These are phyloP conservation scores for Ceratina japonica DNA, from an alignment of 1,140 invertebrate species.

Conservation along the genomic window DNA sequence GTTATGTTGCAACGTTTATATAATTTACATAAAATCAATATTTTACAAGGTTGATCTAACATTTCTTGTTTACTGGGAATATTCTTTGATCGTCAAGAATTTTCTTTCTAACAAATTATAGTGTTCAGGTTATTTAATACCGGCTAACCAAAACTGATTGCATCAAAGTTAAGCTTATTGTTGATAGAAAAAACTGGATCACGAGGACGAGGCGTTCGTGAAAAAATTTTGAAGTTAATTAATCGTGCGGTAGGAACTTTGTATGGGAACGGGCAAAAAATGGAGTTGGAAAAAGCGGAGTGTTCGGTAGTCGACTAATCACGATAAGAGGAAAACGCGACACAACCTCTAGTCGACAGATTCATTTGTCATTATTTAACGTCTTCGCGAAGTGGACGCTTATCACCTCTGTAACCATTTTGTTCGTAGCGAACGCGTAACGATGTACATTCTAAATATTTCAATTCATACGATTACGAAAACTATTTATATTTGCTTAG, in stretches of 20 bases:
- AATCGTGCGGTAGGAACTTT: neutral
- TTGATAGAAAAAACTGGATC: too few species aligned
- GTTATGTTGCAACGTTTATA: too few species aligned
- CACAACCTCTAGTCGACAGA: conserved; percentile 2
- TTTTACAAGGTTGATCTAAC: too few species aligned
- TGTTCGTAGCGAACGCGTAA: conserved; percentile 32
- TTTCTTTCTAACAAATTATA: too few species aligned
- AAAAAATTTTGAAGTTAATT: conserved; percentile 2
- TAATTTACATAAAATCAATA: too few species aligned
- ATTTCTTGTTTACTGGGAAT: too few species aligned
- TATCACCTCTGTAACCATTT: conserved; percentile 39
- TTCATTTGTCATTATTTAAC: conserved; percentile 8
- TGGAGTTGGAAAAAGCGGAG: neutral
- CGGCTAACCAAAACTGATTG: too few species aligned
- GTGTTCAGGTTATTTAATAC: too few species aligned
- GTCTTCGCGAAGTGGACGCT: neutral
- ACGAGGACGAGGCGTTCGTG: neutral
- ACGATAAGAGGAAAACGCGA: conserved; percentile 15
- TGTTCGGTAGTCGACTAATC: neutral
- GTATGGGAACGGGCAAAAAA: neutral
- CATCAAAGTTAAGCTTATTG: too few species aligned
- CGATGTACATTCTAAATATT: conserved; percentile 37
- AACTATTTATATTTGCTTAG: too few species aligned
- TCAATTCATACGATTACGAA: neutral
- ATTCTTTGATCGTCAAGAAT: too few species aligned